phyloP scores from a whole-genome alignment of 2,113 vertebrate genomes.

The Telmatochromis sp. region DNA sequence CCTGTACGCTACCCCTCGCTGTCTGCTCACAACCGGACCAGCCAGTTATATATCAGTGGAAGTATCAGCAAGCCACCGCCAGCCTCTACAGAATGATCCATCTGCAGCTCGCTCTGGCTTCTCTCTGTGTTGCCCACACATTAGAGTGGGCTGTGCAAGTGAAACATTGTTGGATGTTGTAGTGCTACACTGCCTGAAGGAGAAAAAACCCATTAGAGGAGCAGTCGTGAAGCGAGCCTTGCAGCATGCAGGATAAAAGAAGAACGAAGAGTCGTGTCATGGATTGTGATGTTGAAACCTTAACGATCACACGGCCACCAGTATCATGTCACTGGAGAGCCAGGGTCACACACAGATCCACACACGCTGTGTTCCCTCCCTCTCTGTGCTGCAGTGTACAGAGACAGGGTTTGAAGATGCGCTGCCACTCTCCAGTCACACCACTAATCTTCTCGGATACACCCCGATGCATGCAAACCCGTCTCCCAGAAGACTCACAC shows the following conservation, averaged over 20 bases:
- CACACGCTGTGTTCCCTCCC: background rate
- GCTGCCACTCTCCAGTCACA: conserved; percentile 38
- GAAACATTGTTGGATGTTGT: conserved; percentile 2
- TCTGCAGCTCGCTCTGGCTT: conserved; percentile 11
- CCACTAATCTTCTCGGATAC: conserved; percentile 13
- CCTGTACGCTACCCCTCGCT: background rate
- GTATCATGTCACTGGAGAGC: background rate
- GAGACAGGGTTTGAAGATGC: conserved; percentile 11
- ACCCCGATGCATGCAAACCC: background rate
- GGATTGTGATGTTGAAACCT: background rate
- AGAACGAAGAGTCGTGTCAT: background rate
- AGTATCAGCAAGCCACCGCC: background rate
- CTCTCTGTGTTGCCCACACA: conserved; percentile 41
- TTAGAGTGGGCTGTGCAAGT: conserved; percentile 42
- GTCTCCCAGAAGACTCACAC: background rate
- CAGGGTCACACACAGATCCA: conserved; percentile 7
- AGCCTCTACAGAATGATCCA: background rate
- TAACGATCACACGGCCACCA: background rate
- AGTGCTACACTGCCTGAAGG: background rate
- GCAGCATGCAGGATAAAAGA: background rate
- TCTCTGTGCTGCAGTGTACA: conserved; percentile 49
- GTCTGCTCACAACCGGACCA: background rate
- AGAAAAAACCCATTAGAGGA: conserved; percentile 3
- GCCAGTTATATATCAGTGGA: background rate
- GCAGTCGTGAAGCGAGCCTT: background rate